Percentiles rank a stretch among this genome's conserved stretches.
phyloP scores from a whole-genome alignment of 2,797 vertebrate genomes.

The Gorsachius magnificus region DNA sequence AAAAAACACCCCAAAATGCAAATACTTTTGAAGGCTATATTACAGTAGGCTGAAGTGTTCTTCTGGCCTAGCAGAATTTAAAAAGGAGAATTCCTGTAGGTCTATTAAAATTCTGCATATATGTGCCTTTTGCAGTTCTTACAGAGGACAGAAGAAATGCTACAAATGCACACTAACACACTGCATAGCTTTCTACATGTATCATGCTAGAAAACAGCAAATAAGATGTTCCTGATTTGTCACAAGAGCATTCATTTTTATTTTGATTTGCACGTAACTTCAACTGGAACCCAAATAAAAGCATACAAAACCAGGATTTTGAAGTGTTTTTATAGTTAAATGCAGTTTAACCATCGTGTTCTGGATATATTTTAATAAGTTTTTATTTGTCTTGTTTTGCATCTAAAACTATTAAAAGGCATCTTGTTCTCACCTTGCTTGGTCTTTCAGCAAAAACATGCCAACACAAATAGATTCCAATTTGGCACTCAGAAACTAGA shows the following conservation, averaged over 20 bases:
- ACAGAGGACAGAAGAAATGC: neutral
- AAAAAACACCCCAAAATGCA: neutral
- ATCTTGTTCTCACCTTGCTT: neutral
- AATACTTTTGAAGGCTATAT: neutral
- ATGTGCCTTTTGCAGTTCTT: neutral
- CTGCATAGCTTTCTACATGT: neutral
- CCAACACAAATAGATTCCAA: neutral
- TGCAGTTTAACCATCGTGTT: neutral
- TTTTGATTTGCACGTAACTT: neutral
- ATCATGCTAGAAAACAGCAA: neutral
- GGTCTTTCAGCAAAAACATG: neutral
- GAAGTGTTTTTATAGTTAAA: neutral
- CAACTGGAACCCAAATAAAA: neutral
- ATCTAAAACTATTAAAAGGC: neutral
- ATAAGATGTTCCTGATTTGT: neutral
- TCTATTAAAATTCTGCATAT: neutral
- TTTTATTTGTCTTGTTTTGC: neutral
- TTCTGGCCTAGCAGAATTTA: neutral
- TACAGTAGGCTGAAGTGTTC: neutral
- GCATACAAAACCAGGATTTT: neutral
- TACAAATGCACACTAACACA: neutral
- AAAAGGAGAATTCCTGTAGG: neutral
- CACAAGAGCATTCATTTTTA: neutral
- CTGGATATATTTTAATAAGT: neutral
- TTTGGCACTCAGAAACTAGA: neutral